Conservation (phyloP, 2,888 invertebrate species). For the Lochmaea capreae region DNA sequence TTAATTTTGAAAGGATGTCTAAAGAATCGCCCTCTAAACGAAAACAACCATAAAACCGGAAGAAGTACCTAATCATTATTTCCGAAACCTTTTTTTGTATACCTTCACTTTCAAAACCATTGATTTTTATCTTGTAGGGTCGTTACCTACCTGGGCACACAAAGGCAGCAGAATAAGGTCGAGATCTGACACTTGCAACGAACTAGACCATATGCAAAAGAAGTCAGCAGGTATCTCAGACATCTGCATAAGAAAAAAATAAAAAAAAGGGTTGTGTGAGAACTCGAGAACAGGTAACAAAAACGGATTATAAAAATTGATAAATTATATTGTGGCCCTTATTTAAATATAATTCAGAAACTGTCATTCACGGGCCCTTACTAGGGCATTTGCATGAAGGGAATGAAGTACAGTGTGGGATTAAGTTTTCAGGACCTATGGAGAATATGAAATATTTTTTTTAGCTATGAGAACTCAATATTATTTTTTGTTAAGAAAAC, state of each 20-base stretch:
- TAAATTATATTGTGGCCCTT: conserved; percentile 58
- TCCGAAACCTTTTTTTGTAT: conserved; percentile 32
- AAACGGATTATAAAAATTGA: conserved; percentile 60
- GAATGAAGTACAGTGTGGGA: conserved; percentile 26
- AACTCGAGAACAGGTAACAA: conserved; percentile 60
- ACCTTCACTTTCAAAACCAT: conserved; percentile 42
- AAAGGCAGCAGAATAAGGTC: conserved; percentile 34
- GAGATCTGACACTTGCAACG: conserved; percentile 44
- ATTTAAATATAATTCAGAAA: conserved; percentile 65
- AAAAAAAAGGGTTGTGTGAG: conserved; percentile 52
- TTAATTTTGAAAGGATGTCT: not conserved
- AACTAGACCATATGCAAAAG: conserved; percentile 60
- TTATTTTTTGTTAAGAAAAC: no score
- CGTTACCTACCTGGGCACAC: conserved; percentile 38
- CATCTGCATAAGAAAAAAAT: conserved; percentile 58
- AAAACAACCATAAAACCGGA: conserved; percentile 34
- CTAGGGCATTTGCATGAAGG: conserved; percentile 62
- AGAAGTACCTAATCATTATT: conserved; percentile 38
- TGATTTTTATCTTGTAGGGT: conserved; percentile 44
- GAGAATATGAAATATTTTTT: not conserved
- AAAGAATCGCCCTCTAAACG: conserved; percentile 20
- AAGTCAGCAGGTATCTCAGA: conserved; percentile 63
- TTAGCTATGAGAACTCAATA: not conserved
- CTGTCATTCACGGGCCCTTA: conserved; percentile 64
- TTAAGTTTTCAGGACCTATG: not conserved